A percentile compares a stretch with the other conserved stretches of the same genome.
Conservation (phyloP, 1,140 invertebrate genomes). For the Pseudoatta argentina region DNA sequence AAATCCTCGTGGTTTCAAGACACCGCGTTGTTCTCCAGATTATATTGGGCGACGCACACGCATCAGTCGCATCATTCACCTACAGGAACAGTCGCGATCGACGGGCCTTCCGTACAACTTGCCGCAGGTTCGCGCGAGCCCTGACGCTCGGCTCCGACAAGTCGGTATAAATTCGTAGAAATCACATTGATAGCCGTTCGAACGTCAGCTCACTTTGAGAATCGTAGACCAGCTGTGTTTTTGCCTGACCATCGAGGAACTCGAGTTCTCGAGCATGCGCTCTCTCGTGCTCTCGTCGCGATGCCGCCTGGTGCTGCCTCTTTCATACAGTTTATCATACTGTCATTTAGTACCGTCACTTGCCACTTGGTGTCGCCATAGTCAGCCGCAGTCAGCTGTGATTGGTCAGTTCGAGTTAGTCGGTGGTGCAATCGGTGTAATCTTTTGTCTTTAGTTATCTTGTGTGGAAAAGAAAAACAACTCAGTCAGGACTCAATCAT, state of each 20-base stretch:
- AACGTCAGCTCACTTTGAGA: slow-evolving; percentile 73
- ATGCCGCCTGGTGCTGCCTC: neutral
- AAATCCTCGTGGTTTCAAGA: slow-evolving; percentile 69
- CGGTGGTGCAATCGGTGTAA: too few relatives aligned
- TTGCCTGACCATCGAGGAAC: slow-evolving; percentile 74
- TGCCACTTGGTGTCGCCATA: too few relatives aligned
- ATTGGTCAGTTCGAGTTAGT: too few relatives aligned
- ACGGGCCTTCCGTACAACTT: slow-evolving; percentile 3
- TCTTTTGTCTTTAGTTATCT: too few relatives aligned
- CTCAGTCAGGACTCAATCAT: too few relatives aligned
- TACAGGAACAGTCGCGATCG: slow-evolving; percentile 40
- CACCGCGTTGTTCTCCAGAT: slow-evolving; percentile 61
- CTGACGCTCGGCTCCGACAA: slow-evolving; percentile 60
- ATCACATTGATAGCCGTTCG: slow-evolving; percentile 73
- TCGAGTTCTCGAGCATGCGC: slow-evolving; percentile 73
- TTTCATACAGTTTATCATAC: too few relatives aligned
- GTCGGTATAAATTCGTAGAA: slow-evolving; percentile 69
- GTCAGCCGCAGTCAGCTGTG: too few relatives aligned
- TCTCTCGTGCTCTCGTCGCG: slow-evolving; percentile 64
- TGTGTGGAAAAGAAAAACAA: too few relatives aligned
- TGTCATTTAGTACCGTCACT: too few relatives aligned
- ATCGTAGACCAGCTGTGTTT: slow-evolving; percentile 80
- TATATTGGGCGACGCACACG: slow-evolving; percentile 59
- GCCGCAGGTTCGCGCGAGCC: slow-evolving; percentile 36
- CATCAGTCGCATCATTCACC: slow-evolving; percentile 51